These are phyloP conservation scores for Spatula versicolor DNA, from an alignment of 2,797 vertebrate genomes.

Conservation along the genomic window DNA sequence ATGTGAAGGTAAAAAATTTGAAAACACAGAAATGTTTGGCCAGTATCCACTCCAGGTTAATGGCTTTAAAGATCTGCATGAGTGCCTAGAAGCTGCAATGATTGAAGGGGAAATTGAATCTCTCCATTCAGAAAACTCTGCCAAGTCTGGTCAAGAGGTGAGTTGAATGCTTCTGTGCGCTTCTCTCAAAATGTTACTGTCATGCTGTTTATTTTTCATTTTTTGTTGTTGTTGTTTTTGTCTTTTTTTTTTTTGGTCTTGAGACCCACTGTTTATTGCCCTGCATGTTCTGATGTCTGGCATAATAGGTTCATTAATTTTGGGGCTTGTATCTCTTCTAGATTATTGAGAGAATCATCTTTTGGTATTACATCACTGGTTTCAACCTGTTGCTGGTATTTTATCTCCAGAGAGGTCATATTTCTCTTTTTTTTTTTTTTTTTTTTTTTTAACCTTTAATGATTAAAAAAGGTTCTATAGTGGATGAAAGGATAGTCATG, in stretches of 20 bases:
- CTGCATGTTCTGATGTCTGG: not conserved
- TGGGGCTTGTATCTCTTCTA: not conserved
- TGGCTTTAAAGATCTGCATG: constrained; percentile 98
- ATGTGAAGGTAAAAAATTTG: constrained; percentile 94
- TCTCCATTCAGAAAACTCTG: constrained; percentile 95
- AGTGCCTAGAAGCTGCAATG: constrained; percentile 98
- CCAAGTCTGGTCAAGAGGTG: constrained; percentile 97
- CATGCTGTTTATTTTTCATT: not conserved
- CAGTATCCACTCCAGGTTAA: constrained; percentile 99
- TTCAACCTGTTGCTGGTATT: not conserved
- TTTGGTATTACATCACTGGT: not conserved
- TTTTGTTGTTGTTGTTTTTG: not conserved
- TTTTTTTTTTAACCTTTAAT: not conserved
- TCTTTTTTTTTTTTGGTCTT: not conserved
- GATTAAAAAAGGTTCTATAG: not conserved
- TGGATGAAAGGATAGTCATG: not conserved
- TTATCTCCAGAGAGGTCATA: not conserved
- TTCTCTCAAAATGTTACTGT: not conserved
- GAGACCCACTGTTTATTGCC: not conserved
- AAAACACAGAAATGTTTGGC: constrained; percentile 98
- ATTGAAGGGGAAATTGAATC: constrained; percentile 99
- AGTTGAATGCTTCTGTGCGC: constrained; percentile 58
- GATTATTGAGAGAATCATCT: not conserved
- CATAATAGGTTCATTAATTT: not conserved
- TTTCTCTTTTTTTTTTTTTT: no score